Evolutionary conservation across 2,113 vertebrate species (phyloP), one percentile per base, ranked within the genome.

Genomic region (Xenopus borealis): DNA sequence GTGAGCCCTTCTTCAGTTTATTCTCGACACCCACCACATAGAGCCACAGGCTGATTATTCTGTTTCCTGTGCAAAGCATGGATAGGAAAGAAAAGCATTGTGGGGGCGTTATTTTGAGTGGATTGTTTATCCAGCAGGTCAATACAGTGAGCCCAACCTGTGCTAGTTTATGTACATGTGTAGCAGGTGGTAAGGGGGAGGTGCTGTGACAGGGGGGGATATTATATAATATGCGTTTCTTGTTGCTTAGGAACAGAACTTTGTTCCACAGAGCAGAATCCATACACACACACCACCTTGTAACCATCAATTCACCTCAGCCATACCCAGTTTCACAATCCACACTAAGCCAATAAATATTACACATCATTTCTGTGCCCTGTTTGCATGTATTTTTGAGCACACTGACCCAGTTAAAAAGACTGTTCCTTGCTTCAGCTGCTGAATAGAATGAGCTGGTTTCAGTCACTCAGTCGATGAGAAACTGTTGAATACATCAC

Each of bases 171-270:
- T 55, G 12, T 55, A 55, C 17, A 55, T 55, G 53, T 55, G 17
- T 55, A 61, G 58, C 18, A 27, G 58, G 20, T 27, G 58, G 27
- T 40, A 18, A 12, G 59, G 74, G 61, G 59, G 59, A 47, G 16
- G 61, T 69, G 47, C 12, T 69, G 72, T 62, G 46, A 75, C 45
- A 18, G 55, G 58, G 19, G n/a, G 12, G 58, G 18, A 10, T 61
- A 19, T 67, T 44, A 59, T 64, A 62, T 61, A 61, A 61, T 61
- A 23, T 23, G 58, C 11, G 12, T 69, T 77, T 70, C 61, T 70
- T 45, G 74, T 77, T 57, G 74, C 74, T 46, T 77, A 77, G 74
- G 59, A 77, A 77, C 74, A 64, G 13, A 53, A 20, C 30, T 33
- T 3, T 33, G 30, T 33, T 33, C 30, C 7, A 3, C 30, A 33